Conservation (phyloP, 2,888 invertebrate species). For the Hypolimnas misippus region DNA sequence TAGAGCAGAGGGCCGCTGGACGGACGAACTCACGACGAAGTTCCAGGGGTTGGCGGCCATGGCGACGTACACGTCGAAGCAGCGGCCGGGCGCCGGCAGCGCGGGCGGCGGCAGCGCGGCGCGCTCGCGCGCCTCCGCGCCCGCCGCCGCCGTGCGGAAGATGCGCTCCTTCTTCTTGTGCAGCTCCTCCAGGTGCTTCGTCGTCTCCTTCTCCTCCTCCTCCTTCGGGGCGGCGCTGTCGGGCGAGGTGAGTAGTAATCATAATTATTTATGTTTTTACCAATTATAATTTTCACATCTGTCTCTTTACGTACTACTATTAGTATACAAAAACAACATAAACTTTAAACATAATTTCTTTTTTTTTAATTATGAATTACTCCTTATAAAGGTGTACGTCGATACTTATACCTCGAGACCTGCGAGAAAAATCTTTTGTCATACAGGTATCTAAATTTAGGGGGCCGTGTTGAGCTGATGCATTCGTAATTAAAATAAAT, state of each 20-base stretch:
- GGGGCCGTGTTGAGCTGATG: no score
- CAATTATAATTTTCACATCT: no score
- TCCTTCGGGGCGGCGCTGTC: conserved; percentile 62
- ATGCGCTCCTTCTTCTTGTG: conserved; percentile 78
- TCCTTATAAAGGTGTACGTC: no score
- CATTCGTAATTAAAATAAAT: no score
- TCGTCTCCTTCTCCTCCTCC: conserved; percentile 60
- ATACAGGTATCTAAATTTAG: no score
- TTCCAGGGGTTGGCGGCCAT: conserved; percentile 91
- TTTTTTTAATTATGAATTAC: no score
- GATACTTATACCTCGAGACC: no score
- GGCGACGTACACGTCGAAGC: conserved; percentile 88
- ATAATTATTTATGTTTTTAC: no score
- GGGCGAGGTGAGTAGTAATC: background rate
- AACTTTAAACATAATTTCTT: no score
- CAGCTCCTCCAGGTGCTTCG: conserved; percentile 60
- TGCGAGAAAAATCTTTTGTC: no score
- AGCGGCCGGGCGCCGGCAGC: conserved; percentile 77
- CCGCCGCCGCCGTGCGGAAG: conserved; percentile 55
- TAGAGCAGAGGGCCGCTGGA: background rate
- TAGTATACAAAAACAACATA: no score
- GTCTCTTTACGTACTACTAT: no score
- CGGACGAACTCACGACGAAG: conserved; percentile 82
- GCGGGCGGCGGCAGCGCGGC: conserved; percentile 66
- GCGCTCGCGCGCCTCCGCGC: conserved; percentile 25